Base-by-base conservation (phyloP, 1,140 invertebrate genomes). In the Anastatus disparis region DNA sequence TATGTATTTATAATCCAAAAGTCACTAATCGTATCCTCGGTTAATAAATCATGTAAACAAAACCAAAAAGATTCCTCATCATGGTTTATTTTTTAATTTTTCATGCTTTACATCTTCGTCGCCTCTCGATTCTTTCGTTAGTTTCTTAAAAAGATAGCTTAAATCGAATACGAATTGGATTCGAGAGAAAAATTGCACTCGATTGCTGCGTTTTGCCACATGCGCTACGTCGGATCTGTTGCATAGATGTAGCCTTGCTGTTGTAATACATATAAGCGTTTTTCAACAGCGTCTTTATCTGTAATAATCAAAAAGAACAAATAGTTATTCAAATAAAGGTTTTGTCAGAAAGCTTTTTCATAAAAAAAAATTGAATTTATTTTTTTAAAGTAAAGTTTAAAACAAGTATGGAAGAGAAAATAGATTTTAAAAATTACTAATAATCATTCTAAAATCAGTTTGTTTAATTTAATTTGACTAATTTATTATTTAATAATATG, bases 271-370 rank as follows among this genome's bases (percentile, higher is more conserved):
- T 89, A 93, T 17, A 97, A 87, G 61, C 96, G 89, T 82, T 94
- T 96, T 79, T 97, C 96, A 24, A 97, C 96, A 12, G 95, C 94
- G 80, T 95, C 93, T 87, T 95, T 95, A 87, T 97, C 95, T 95
- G 82, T 42, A 88, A 35, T 35, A 35, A n/a, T n/a, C n/a, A n/a
- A n/a, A n/a, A n/a, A n/a, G n/a, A n/a, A n/a, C n/a, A n/a, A n/a
- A n/a, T n/a, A n/a, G n/a, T n/a, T n/a, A n/a, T n/a, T n/a, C n/a
- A n/a, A n/a, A n/a, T n/a, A n/a, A n/a, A n/a, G n/a, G n/a, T n/a
- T n/a, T n/a, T n/a, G n/a, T n/a, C n/a, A n/a, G n/a, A n/a, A n/a
- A n/a, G n/a, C n/a, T n/a, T n/a, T n/a, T n/a, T n/a, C n/a, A n/a
- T n/a, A n/a, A n/a, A n/a, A 35, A 35, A 35, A 6, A 35, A 35